These are phyloP conservation scores for Xanthia icteritia DNA, from an alignment of 2,888 invertebrate genomes.

Conservation along the genomic window DNA sequence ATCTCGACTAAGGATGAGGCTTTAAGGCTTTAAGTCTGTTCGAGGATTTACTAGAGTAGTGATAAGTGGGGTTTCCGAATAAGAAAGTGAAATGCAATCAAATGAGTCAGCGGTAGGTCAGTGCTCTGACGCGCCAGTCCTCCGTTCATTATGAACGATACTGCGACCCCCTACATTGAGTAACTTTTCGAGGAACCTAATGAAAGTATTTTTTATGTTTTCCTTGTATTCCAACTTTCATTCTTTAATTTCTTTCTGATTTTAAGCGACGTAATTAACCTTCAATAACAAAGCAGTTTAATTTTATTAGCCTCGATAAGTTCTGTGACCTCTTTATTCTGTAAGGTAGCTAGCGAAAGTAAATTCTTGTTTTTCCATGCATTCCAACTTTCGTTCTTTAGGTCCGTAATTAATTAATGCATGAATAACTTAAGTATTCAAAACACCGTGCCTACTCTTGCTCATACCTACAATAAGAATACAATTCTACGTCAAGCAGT, in stretches of 20 bases:
- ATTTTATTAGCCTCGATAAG: conserved; percentile 44
- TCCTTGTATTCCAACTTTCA: conserved; percentile 63
- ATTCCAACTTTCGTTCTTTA: conserved; percentile 57
- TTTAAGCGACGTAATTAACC: conserved; percentile 15
- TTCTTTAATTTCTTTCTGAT: conserved; percentile 40
- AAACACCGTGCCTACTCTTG: conserved; percentile 17
- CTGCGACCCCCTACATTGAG: conserved; percentile 62
- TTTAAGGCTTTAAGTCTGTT: conserved; percentile 8
- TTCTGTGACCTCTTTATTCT: conserved; percentile 36
- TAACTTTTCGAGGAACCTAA: conserved; percentile 70
- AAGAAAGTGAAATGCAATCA: conserved; percentile 83
- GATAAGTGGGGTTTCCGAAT: conserved; percentile 70
- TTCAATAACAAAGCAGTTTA: conserved; percentile 15
- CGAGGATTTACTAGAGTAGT: conserved; percentile 46
- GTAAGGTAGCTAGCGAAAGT: conserved; percentile 76
- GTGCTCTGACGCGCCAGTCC: conserved; percentile 67
- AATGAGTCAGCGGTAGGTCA: conserved; percentile 74
- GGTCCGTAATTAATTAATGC: conserved; percentile 32
- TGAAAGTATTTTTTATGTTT: conserved; percentile 73
- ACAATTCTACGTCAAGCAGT: not conserved
- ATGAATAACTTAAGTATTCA: conserved; percentile 46
- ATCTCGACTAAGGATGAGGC: conserved; percentile 25
- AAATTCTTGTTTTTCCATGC: conserved; percentile 58
- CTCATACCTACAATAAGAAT: conserved; percentile 7
- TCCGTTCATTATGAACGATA: conserved; percentile 58